Evolutionary conservation across 2,888 invertebrate genomes (phyloP).

Genomic region (Drosophila mercatorum): DNA sequence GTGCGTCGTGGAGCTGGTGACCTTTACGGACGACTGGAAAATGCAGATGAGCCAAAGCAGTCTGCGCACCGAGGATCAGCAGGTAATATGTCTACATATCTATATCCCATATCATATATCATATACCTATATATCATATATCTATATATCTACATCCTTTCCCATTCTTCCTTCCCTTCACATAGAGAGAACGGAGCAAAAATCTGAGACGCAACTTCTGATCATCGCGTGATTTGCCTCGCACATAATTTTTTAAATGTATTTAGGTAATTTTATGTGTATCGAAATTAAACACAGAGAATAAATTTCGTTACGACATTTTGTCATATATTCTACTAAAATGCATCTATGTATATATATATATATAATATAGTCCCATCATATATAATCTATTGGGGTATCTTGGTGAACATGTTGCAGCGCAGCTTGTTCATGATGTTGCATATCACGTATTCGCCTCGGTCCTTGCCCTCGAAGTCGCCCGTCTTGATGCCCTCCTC

Average conservation of each 20-base stretch:
- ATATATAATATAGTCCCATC: no score
- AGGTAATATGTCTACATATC: constrained; percentile 44
- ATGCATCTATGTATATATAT: no score
- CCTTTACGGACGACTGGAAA: constrained; percentile 61
- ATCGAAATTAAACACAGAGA: background rate
- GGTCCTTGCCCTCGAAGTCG: constrained; percentile 69
- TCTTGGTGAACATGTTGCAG: constrained; percentile 45
- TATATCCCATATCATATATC: background rate
- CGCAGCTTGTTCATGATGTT: constrained; percentile 62
- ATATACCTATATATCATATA: no score
- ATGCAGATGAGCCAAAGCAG: constrained; percentile 31
- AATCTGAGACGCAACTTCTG: constrained; percentile 50
- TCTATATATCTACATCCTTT: no score
- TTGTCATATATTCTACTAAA: constrained; percentile 4
- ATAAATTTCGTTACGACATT: constrained; percentile 6
- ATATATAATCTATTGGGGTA: background rate
- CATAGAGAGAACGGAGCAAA: constrained; percentile 38
- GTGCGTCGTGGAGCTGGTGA: constrained; percentile 52
- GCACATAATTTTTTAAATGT: constrained; percentile 5
- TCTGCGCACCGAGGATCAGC: constrained; percentile 61
- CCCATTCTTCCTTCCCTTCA: background rate
- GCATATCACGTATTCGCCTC: constrained; percentile 67
- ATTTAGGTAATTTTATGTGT: constrained; percentile 38
- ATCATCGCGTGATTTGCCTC: background rate
- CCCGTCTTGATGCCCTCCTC: constrained; percentile 58